Evolutionary conservation across 2,888 invertebrate genomes (phyloP).

Genomic region (Andrena flavipes): DNA sequence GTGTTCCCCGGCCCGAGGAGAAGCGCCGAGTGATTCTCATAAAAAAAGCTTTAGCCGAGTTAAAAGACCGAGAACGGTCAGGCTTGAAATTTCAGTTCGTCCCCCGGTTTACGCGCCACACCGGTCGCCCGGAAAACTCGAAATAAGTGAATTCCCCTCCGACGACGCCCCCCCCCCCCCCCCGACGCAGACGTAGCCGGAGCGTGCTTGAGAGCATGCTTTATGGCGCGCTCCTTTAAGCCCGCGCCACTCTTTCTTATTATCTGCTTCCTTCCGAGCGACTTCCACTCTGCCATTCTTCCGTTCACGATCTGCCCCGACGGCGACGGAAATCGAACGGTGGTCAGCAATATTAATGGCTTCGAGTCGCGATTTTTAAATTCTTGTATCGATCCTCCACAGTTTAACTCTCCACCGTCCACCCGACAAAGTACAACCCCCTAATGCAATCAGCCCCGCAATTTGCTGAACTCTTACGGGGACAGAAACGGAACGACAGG

Average conservation of each 20-base stretch:
- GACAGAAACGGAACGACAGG: conserved; percentile 12
- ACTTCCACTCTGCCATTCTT: not conserved
- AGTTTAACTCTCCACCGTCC: too few species aligned
- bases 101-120: conserved; percentile 36
- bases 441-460: too few species aligned
- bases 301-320: not conserved
- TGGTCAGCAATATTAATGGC: conserved; percentile 9
- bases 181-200: not conserved
- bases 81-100: conserved; percentile 41
- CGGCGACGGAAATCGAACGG: conserved; percentile 1
- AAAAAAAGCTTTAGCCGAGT: conserved; percentile 40
- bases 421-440: too few species aligned
- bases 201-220: conserved; percentile 15
- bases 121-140: conserved; percentile 32
- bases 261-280: conserved; percentile 11
- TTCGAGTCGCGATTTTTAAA: too few species aligned
- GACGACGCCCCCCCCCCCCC: not conserved
- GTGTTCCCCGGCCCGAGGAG: not conserved
- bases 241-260: conserved; percentile 34
- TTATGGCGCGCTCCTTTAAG: conserved; percentile 36
- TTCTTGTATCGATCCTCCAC: too few species aligned
- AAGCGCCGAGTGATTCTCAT: conserved; percentile 20
- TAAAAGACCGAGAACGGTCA: conserved; percentile 39
- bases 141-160: conserved; percentile 46
- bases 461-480: not conserved